Evolutionary conservation across 2,888 invertebrate species (phyloP).

Genomic region (Tetranychus piercei): DNA sequence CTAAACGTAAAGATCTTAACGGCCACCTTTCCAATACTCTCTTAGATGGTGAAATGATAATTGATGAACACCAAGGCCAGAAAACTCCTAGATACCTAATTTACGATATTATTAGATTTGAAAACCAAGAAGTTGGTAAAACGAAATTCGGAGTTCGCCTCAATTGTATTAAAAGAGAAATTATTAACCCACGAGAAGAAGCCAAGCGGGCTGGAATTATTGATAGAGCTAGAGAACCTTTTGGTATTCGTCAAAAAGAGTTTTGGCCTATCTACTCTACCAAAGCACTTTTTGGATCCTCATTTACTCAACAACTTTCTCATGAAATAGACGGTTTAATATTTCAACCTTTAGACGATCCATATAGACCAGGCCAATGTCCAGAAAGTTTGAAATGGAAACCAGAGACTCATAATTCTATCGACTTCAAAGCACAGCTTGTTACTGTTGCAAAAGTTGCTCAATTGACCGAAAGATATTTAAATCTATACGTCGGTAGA

Average conservation of each 20-base stretch:
- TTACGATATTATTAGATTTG: constrained; percentile 76
- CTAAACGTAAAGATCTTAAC: constrained; percentile 49
- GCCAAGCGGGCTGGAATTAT: constrained; percentile 61
- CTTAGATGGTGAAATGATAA: constrained; percentile 91
- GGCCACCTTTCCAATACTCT: constrained; percentile 59
- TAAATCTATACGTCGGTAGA: constrained; percentile 54
- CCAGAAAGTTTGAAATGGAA: constrained; percentile 89
- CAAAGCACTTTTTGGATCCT: constrained; percentile 43
- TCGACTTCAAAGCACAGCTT: constrained; percentile 81
- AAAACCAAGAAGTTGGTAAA: constrained; percentile 55
- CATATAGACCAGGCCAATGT: constrained; percentile 64
- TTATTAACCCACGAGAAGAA: constrained; percentile 42
- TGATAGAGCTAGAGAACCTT: constrained; percentile 59
- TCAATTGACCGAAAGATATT: constrained; percentile 47
- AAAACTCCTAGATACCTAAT: constrained; percentile 72
- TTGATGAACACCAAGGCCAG: constrained; percentile 55
- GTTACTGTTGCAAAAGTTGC: constrained; percentile 49
- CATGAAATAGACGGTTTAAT: constrained; percentile 97
- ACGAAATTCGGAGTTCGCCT: constrained; percentile 58
- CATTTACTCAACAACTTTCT: constrained; percentile 60
- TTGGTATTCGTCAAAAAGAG: constrained; percentile 69
- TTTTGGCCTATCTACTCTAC: constrained; percentile 51
- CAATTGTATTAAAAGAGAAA: constrained; percentile 47
- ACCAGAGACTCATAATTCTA: constrained; percentile 74
- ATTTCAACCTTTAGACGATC: constrained; percentile 78